These are phyloP conservation scores for Oxycera nigricornis DNA, from an alignment of 2,888 invertebrate genomes.

Conservation along the genomic window DNA sequence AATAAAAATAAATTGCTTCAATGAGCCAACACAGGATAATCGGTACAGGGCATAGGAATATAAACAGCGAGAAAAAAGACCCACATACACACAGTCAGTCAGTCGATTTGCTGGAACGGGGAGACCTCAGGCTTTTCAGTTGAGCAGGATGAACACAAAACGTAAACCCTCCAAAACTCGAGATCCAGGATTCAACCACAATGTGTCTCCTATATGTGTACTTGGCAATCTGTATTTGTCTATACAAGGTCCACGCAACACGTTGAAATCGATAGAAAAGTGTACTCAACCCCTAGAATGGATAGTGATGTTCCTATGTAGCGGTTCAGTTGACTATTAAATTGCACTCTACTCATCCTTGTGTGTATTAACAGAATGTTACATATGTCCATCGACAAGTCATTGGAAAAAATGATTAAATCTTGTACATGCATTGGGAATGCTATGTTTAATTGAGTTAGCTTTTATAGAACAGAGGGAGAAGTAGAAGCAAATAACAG, in stretches of 20 bases:
- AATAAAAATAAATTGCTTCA: conserved; percentile 42
- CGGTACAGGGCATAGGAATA: conserved; percentile 17
- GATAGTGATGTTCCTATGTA: neutral
- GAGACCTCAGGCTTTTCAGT: conserved; percentile 27
- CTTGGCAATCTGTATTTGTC: neutral
- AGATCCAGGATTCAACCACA: conserved; percentile 17
- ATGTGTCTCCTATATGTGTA: conserved; percentile 8
- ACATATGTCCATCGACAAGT: conserved; percentile 32
- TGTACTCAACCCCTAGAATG: neutral
- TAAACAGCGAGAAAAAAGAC: neutral
- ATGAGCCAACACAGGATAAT: conserved; percentile 34
- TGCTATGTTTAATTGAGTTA: conserved; percentile 31
- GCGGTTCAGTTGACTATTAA: conserved; percentile 10
- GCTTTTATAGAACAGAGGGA: neutral
- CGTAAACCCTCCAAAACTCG: neutral
- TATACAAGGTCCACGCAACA: conserved; percentile 27
- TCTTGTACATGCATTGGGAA: conserved; percentile 19
- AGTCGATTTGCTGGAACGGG: neutral
- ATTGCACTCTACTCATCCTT: conserved; percentile 19
- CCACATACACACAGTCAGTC: neutral
- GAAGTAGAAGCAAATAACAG: neutral
- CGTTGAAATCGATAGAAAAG: conserved; percentile 37
- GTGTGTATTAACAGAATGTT: conserved; percentile 30
- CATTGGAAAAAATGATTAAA: conserved; percentile 35
- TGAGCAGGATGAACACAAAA: conserved; percentile 9